Evolutionary conservation across 2,797 vertebrate species (phyloP).

Genomic region (Aplochiton taeniatus): DNA sequence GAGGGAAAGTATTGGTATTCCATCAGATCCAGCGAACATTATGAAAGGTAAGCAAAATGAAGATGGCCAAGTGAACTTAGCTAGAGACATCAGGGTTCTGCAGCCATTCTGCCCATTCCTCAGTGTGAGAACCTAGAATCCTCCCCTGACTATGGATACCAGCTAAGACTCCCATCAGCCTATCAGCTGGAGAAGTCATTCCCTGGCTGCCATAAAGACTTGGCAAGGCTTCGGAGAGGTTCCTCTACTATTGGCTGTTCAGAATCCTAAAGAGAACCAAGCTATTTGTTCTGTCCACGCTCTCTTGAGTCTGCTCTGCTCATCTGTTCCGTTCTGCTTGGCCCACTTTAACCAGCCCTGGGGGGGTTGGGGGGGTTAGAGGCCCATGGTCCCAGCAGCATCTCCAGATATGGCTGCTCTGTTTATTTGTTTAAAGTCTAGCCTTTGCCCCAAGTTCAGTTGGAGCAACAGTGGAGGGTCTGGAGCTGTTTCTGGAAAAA

Average conservation of each 20-base stretch:
- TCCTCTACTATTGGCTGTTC: too few relatives aligned
- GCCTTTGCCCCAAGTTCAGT: conserved; percentile 36
- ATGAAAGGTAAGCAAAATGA: too few relatives aligned
- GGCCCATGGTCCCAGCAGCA: background rate
- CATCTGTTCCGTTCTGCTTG: conserved; percentile 21
- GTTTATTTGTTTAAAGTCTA: conserved; percentile 47
- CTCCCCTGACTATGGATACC: conserved; percentile 19
- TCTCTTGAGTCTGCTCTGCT: background rate
- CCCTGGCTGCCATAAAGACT: conserved; percentile 29
- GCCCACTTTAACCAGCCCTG: conserved; percentile 35
- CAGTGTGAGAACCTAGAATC: too few relatives aligned
- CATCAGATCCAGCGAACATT: too few relatives aligned
- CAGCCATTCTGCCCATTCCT: too few relatives aligned
- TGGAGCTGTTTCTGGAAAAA: conserved; percentile 25
- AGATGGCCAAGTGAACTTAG: too few relatives aligned
- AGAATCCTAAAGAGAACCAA: too few relatives aligned
- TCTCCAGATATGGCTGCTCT: conserved; percentile 52
- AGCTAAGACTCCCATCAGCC: conserved; percentile 46
- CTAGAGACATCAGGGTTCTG: too few relatives aligned
- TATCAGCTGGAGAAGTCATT: conserved; percentile 57
- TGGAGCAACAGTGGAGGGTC: conserved; percentile 30
- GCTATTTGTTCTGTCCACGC: background rate
- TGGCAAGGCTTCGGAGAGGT: conserved; percentile 10
- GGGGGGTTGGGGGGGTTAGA: conserved; percentile 39
- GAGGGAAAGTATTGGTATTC: conserved; percentile 22